Evolutionary conservation across 2,113 vertebrate genomes (phyloP), one percentile per base, ranked within the genome.

Genomic region (Brienomyrus brachyistius): DNA sequence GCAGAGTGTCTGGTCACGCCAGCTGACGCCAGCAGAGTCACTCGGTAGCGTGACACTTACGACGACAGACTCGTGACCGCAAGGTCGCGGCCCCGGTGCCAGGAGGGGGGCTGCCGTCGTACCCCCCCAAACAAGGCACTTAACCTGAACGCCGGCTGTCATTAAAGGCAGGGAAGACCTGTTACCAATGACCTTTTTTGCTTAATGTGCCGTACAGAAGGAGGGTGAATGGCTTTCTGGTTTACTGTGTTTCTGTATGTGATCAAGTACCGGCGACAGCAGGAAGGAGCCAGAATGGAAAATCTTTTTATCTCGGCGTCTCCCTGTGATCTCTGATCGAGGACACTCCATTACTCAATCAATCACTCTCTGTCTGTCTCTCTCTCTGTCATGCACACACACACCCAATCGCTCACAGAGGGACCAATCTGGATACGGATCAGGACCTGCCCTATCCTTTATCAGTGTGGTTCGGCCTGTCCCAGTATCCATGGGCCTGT

Each of bases 271-370:
- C 13, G 43, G 48, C 15, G 27, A 23, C 54, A 54, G 86, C 35
- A 35, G 66, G 88, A 89, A 88, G 89, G 11, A 54, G 50, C 66
- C 89, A 84, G 83, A 52, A 90, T 91, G 91, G 90, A 91, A 91
- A 90, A 90, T 89, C 89, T 77, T 88, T 90, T 86, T 54, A 54
- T 87, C 87, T 88, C 62, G 80, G 84, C 56, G 45, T 51, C 84
- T 80, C 77, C 48, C 82, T 83, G 86, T 87, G 87, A 90, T 88
- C 86, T 87, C 89, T 83, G 80, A 90, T 82, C 48, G 40, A 90
- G 90, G 90, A 31, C 87, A 85, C 52, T 83, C 90, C 50, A 31
- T 88, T 74, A 59, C 84, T 89, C 59, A 66, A n/a, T 83, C 80
- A 56, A 45, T 82, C 51, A 82, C 48, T 19, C 87, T 27, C 40